These are phyloP conservation scores for Heliangelus exortis DNA, from an alignment of 2,797 vertebrate species.

Conservation along the genomic window DNA sequence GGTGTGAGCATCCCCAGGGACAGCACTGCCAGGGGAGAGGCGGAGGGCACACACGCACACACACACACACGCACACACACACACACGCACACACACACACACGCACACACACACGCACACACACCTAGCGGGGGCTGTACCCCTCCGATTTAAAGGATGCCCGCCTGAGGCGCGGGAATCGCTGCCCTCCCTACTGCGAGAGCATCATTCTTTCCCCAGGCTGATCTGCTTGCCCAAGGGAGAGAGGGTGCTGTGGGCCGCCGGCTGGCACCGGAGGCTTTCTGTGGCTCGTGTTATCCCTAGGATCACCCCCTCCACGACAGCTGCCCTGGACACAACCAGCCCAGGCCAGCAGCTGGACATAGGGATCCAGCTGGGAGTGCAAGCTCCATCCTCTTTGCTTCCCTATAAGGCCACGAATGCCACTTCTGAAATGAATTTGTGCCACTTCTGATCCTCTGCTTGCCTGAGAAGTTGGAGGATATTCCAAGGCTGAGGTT, in stretches of 20 bases:
- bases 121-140: neutral
- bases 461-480: slow-evolving; percentile 19
- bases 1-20: neutral
- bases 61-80: no score
- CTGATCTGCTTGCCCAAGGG: neutral
- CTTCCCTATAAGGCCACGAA: slow-evolving; percentile 48
- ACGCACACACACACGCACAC: no score
- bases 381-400: neutral
- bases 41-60: neutral
- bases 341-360: neutral
- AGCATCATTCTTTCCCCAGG: neutral
- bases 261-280: neutral
- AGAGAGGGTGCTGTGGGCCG: neutral
- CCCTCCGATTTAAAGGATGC: neutral
- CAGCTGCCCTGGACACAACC: neutral
- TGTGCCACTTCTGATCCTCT: neutral
- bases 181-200: neutral
- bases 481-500: neutral
- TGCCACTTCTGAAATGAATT: slow-evolving; percentile 41
- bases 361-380: neutral
- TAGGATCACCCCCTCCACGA: neutral
- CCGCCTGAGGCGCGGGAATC: neutral
- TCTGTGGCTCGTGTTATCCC: neutral
- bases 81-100: no score
- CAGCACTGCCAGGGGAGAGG: neutral